phyloP scores from a whole-genome alignment of 2,797 vertebrate species.

The Thamnophis elegans region DNA sequence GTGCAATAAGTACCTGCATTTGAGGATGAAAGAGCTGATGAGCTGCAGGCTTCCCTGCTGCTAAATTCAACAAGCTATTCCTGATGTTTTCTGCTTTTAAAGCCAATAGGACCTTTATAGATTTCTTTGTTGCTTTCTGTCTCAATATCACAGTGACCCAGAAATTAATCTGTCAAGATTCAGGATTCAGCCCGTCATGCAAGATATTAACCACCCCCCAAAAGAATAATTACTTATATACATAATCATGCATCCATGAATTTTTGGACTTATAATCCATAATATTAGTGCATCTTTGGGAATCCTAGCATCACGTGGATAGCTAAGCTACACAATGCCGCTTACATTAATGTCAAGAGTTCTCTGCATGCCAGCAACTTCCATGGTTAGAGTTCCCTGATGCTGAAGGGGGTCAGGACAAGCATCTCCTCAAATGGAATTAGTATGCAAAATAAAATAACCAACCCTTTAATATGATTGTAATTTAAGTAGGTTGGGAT shows the following conservation, averaged over 20 bases:
- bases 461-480: neutral
- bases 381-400: neutral
- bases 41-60: slow-evolving; percentile 76
- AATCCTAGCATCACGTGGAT: neutral
- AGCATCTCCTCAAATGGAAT: neutral
- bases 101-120: slow-evolving; percentile 65
- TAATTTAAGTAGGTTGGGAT: neutral
- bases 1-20: slow-evolving; percentile 71
- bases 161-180: slow-evolving; percentile 10
- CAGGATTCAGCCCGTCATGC: neutral
- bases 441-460: neutral
- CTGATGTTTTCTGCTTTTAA: slow-evolving; percentile 71
- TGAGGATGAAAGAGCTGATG: slow-evolving; percentile 74
- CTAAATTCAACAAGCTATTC: slow-evolving; percentile 74
- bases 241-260: neutral
- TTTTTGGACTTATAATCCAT: neutral
- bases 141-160: slow-evolving; percentile 46
- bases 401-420: neutral
- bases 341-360: neutral
- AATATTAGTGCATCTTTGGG: neutral
- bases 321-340: neutral
- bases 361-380: neutral
- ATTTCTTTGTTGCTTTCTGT: slow-evolving; percentile 63
- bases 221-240: neutral
- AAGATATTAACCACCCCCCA: neutral